phyloP scores from a whole-genome alignment of 2,888 invertebrate species.

The Timandra comae region DNA sequence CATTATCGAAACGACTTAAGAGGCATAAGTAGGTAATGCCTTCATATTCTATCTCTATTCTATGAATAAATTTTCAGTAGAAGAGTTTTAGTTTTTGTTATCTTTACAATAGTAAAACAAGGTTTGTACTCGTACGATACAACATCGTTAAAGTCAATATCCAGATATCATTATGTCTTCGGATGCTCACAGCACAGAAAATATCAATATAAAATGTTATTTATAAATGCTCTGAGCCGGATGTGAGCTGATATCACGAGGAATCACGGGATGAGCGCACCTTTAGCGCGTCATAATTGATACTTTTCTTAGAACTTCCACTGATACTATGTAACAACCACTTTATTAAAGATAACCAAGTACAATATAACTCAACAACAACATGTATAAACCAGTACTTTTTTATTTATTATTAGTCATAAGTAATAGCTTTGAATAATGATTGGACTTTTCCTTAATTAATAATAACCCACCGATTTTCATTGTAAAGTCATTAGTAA shows the following conservation, averaged over 20 bases:
- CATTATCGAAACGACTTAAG: no score
- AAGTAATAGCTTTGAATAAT: conserved; percentile 4
- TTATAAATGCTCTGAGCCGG: no score
- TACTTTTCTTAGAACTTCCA: conserved; percentile 19
- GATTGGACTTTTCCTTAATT: conserved; percentile 16
- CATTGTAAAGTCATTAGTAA: conserved; percentile 16
- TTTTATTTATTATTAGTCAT: conserved; percentile 4
- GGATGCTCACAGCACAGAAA: no score
- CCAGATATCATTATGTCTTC: no score
- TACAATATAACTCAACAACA: conserved; percentile 2
- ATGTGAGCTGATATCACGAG: conserved; percentile 38
- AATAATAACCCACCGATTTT: conserved; percentile 12
- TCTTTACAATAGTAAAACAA: no score
- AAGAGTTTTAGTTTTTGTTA: no score
- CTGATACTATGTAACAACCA: conserved; percentile 3
- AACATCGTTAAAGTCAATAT: no score
- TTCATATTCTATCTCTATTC: no score
- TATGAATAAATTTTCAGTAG: no score
- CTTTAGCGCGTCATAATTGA: conserved; percentile 12
- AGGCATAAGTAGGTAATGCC: no score
- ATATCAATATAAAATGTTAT: no score
- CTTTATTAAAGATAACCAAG: conserved; percentile 6
- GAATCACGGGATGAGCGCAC: conserved; percentile 20
- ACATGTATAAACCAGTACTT: not conserved
- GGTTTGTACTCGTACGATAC: no score